These are phyloP conservation scores for Boloria euphrosyne DNA, from an alignment of 2,888 invertebrate genomes.

Conservation along the genomic window DNA sequence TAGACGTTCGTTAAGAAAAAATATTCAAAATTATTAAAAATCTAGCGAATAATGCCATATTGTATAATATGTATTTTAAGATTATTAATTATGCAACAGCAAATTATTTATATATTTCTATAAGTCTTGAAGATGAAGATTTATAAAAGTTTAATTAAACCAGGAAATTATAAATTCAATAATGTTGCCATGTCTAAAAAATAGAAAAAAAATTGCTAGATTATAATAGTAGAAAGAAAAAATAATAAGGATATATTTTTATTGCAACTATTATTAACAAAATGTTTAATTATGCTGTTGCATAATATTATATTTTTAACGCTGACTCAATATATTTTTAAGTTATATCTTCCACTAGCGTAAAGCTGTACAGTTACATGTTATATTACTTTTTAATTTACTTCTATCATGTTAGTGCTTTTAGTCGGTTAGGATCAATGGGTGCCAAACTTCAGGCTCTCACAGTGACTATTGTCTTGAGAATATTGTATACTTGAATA, in stretches of 20 bases:
- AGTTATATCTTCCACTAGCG: constrained; percentile 70
- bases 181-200: no score
- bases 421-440: constrained; percentile 49
- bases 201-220: no score
- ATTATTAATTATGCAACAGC: not conserved
- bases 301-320: constrained; percentile 13
- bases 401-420: constrained; percentile 57
- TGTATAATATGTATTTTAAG: constrained; percentile 4
- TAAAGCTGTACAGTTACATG: constrained; percentile 56
- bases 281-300: not conserved
- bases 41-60: not conserved
- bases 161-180: no score
- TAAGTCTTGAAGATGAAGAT: not conserved
- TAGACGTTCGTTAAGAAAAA: constrained; percentile 38
- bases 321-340: constrained; percentile 31
- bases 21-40: constrained; percentile 16
- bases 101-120: constrained; percentile 2
- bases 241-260: no score
- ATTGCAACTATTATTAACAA: not conserved
- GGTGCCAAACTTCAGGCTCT: constrained; percentile 58
- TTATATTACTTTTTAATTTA: constrained; percentile 47
- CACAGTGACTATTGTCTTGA: constrained; percentile 5
- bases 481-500: no score
- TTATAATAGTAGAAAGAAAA: no score
- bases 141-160: no score